phyloP scores from a whole-genome alignment of 2,113 vertebrate species.

The Penelope pileata region DNA sequence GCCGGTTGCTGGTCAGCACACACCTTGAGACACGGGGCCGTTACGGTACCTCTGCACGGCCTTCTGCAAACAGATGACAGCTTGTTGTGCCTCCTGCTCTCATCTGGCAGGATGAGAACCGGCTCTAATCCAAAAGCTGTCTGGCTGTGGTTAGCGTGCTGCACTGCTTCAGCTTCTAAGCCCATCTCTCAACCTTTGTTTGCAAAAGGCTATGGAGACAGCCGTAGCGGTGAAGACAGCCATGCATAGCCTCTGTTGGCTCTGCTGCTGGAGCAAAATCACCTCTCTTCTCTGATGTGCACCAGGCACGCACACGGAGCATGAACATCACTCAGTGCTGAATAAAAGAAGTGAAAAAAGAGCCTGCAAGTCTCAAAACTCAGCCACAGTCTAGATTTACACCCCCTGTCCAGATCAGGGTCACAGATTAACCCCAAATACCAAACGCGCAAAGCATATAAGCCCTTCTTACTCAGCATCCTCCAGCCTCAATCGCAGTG shows the following conservation, averaged over 20 bases:
- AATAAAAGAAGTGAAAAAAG: conserved; percentile 26
- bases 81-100: background rate
- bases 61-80: background rate
- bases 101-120: background rate
- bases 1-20: background rate
- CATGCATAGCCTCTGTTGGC: background rate
- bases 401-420: conserved; percentile 25
- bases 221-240: background rate
- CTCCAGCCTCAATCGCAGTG: conserved; percentile 3
- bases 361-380: conserved; percentile 23
- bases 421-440: conserved; percentile 50
- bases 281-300: background rate
- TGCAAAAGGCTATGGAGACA: background rate
- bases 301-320: background rate
- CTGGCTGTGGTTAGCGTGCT: conserved; percentile 33
- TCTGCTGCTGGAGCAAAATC: background rate
- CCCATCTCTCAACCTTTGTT: background rate
- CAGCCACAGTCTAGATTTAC: conserved; percentile 19
- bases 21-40: background rate
- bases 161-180: background rate
- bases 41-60: background rate
- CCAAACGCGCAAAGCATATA: background rate
- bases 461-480: conserved; percentile 55
- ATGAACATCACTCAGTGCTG: background rate
- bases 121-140: background rate